Evolutionary conservation across 2,888 invertebrate genomes (phyloP), one percentile per base, ranked within the genome.

Genomic region (Apamea epomidion): DNA sequence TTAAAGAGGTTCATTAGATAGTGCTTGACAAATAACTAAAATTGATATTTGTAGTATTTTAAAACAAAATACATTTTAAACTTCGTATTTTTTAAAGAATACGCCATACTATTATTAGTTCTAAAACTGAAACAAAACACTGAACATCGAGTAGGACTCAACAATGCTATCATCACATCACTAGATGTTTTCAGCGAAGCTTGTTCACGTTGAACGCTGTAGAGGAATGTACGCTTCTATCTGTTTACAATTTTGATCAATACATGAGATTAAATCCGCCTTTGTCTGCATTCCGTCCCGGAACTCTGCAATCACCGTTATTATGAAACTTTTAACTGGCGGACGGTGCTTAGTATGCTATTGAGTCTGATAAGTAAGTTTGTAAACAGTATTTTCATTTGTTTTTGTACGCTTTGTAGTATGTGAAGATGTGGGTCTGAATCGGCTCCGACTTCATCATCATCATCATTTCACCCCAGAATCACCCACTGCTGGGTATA

Each of bases 171-270:
- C 42, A 25, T 16, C 71, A 37, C 80, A 86, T 78, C 85, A 74
- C 83, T 83, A 78, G 62, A 45, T 70, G 73, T 69, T 89, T 89
- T 82, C 87, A 83, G 58, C 58, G 54, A 72, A 74, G 84, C 78
- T 81, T 78, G 75, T 82, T 85, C 76, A 75, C 77, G 76, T 82
- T 51, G 80, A 85, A 87, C 84, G 86, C 80, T 84, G 80, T 73
- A 82, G 81, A 87, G 83, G 89, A 91, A 90, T 90, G 79, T 83
- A 74, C 81, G 84, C 84, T 80, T 86, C 75, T 87, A 89, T 89
- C 89, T 90, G 90, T 91, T 91, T 89, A 88, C 89, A 88, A 78
- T 89, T 90, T 88, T 87, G 88, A 90, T 92, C 89, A 89, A 88
- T 89, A 89, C 82, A 86, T 81, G 79, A 87, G 89, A 88, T 88